Percentiles rank a stretch among this genome's conserved stretches.
Conservation (phyloP, 2,888 invertebrate species). For the Pandemis corylana region DNA sequence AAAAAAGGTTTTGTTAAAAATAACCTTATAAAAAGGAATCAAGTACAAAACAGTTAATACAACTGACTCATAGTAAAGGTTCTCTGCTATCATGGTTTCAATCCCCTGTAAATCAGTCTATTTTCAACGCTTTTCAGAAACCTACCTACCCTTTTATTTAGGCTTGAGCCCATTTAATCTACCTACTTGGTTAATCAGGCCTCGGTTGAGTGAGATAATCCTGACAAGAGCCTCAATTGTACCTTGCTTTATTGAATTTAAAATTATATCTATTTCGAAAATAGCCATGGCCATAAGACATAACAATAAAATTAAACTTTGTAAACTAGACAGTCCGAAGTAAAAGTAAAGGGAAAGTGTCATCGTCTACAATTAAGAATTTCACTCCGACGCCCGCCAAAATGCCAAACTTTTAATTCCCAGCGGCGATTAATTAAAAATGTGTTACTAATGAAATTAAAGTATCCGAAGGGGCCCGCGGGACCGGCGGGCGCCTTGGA, state of each 20-base stretch:
- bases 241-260: neutral
- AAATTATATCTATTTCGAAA: neutral
- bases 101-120: too few species aligned
- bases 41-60: too few species aligned
- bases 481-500: constrained; percentile 50
- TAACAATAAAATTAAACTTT: constrained; percentile 20
- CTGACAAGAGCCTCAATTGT: neutral
- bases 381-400: constrained; percentile 53
- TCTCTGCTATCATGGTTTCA: too few species aligned
- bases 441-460: constrained; percentile 65
- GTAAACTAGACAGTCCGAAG: constrained; percentile 23
- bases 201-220: neutral
- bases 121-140: too few species aligned
- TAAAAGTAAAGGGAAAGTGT: constrained; percentile 48
- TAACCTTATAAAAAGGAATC: too few species aligned
- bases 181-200: neutral
- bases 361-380: constrained; percentile 56
- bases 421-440: constrained; percentile 66
- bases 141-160: neutral
- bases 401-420: constrained; percentile 64
- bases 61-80: too few species aligned
- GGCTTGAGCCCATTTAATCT: neutral
- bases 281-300: neutral
- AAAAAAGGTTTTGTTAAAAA: too few species aligned
- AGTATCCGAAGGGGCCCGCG: constrained; percentile 53